Base-by-base conservation (phyloP, 2,888 invertebrate species). In the Chorisops tibialis region DNA sequence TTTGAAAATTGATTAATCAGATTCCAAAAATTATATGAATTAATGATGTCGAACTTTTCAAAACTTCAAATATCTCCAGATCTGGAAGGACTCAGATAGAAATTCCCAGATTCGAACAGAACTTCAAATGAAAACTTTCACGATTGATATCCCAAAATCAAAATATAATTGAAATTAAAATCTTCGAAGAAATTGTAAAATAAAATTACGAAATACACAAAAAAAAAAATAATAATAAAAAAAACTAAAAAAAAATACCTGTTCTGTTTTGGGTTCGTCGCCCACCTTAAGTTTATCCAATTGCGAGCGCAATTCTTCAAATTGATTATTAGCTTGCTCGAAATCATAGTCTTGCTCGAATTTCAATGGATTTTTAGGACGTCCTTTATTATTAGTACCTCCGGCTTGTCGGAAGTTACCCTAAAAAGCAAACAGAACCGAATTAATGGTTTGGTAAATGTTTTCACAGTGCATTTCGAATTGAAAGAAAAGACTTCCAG, bases 321-420 rank as follows among this genome's bases (percentile, higher is more conserved):
- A 98, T 80, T 97, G 89, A 41, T 93, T 95, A 79, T 99, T 98
- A 63, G 97, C 96, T 78, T 95, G 93, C 79, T 99, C 98, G 76
- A 99, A 99, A 79, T 99, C 99, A 75, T 95, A 99, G 75, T 99
- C 98, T 70, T 89, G 91, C 68, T 96, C 96, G 78, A 96, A 97
- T 79, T 95, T 95, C 68, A 96, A 84, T 12, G 87, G 87, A 71
- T 86, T 87, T 76, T 87, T 69, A 75, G 81, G 70, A 77, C 81
- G 65, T 78, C 76, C 80, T 79, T 82, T 63, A 78, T 82, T 69
- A 68, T 75, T 75, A 68, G 83, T 83, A 67, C 79, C 78, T 71
- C 80, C 79, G 65, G 81, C 80, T 71, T 82, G 82, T 67, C 76
- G 74, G 69, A 71, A 76, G 64, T 71, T 77, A 77, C 65, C 75